A percentile compares a stretch with the other conserved stretches of the same genome.
Evolutionary conservation across 2,797 vertebrate species (phyloP).

Genomic region (Spinibarbus caldwelli): DNA sequence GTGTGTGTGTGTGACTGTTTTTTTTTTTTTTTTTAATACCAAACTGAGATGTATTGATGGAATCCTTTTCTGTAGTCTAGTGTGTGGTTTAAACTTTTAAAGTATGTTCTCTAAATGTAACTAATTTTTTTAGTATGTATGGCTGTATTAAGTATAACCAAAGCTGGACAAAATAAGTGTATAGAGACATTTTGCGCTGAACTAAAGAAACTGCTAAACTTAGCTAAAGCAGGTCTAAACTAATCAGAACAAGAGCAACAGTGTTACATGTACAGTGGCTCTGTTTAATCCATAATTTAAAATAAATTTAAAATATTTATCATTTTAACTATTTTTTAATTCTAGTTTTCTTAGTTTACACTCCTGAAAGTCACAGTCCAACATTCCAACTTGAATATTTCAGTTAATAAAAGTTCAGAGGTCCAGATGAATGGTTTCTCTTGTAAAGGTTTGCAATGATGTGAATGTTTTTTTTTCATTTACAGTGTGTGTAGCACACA

Average conservation of each 20-base stretch:
- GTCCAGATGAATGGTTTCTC: background rate
- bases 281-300: background rate
- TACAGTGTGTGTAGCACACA: background rate
- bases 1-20: background rate
- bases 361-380: background rate
- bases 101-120: background rate
- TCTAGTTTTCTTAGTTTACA: background rate
- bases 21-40: background rate
- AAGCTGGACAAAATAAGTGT: background rate
- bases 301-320: background rate
- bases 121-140: background rate
- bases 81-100: background rate
- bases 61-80: background rate
- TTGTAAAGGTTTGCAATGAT: background rate
- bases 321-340: background rate
- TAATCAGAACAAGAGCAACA: background rate
- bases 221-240: background rate
- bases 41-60: background rate
- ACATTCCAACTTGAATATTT: background rate
- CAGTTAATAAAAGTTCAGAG: background rate
- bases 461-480: background rate
- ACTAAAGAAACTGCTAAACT: background rate
- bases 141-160: background rate
- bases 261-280: background rate
- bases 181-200: background rate